phyloP scores from a whole-genome alignment of 2,888 invertebrate species.

The Phyllotreta cruciferae region DNA sequence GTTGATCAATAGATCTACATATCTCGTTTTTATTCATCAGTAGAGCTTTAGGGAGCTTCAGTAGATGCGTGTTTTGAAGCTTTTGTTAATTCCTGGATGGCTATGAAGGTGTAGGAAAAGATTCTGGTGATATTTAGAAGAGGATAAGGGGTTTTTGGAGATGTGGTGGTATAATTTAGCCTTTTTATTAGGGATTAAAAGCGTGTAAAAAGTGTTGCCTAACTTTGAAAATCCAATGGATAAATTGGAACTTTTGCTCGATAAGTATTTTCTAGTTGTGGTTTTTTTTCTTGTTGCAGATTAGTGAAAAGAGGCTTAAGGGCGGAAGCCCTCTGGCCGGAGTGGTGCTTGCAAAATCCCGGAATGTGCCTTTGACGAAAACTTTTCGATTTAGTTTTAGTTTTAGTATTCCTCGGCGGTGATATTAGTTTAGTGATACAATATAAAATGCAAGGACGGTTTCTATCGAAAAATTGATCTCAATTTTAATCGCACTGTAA shows the following conservation, averaged over 20 bases:
- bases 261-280: neutral
- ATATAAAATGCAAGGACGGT: conserved; percentile 20
- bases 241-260: neutral
- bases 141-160: no score
- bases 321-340: conserved; percentile 78
- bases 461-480: conserved; percentile 23
- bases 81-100: no score
- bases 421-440: conserved; percentile 46
- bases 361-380: conserved; percentile 69
- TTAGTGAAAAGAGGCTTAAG: conserved; percentile 69
- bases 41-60: no score
- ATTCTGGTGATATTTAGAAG: no score
- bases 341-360: conserved; percentile 80
- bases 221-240: neutral
- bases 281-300: conserved; percentile 50
- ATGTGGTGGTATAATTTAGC: no score
- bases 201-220: neutral
- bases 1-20: conserved; percentile 39
- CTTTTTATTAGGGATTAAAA: neutral
- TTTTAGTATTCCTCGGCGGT: conserved; percentile 39
- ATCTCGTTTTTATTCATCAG: no score
- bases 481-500: conserved; percentile 5
- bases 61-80: no score
- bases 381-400: conserved; percentile 15
- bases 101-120: no score